Base-by-base conservation (phyloP, 2,888 invertebrate genomes). In the Conchocele bisecta region DNA sequence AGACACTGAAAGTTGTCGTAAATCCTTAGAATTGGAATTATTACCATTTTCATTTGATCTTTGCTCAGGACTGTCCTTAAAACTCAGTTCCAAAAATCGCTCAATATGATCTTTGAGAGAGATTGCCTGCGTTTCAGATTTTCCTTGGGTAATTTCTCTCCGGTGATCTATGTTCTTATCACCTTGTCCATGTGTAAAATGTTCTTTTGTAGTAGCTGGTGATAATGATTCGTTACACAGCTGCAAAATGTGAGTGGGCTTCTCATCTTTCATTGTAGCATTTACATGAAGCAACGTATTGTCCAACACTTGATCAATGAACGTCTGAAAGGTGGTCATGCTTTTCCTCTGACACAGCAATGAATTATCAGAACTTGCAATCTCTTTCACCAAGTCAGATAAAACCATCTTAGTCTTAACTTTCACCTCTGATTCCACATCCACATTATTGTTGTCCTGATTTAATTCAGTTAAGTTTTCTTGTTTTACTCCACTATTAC, bases 291-390 rank as follows among this genome's bases (percentile, higher is more conserved):
- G 70, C 22, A 87, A 59, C 6, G 87, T 85, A 46, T 61, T 81
- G 57, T 86, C 84, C 29, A 88, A 68, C 22, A 86, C 86, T 60
- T 83, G 79, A 57, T 88, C 87, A 48, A 88, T 86, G 35, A 88
- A 75, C 17, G 81, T 83, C 60, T 87, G 84, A 71, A 83, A 83
- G 1, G 81, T 81, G 29, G 75, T 78, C 28, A 74, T 69, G 29
- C 68, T 75, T 29, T 63, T 63, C 41, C 67, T 74, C 33, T 63
- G 44, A 31, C 42, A 39, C n/a, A n/a, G n/a, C n/a, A n/a, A n/a
- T n/a, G n/a, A n/a, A n/a, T n/a, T n/a, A n/a, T n/a, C n/a, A n/a
- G n/a, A n/a, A n/a, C n/a, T n/a, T n/a, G n/a, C n/a, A n/a, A n/a
- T n/a, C n/a, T n/a, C n/a, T n/a, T n/a, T n/a, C n/a, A n/a, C n/a